Conservation (phyloP, 2,888 invertebrate genomes). For the Cheilosia variabilis region DNA sequence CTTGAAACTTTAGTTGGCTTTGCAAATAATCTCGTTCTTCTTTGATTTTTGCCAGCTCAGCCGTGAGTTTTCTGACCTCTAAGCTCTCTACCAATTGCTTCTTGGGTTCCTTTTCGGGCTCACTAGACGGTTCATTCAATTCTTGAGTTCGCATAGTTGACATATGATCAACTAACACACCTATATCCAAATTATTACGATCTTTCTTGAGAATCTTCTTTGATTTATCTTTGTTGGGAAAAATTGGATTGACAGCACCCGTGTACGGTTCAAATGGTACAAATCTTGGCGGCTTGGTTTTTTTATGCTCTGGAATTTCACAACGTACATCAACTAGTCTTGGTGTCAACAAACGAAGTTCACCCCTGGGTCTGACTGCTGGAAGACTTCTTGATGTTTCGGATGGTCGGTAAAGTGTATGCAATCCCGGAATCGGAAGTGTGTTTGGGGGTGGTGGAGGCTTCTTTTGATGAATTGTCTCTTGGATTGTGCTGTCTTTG, state of each 20-base stretch:
- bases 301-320: constrained; percentile 79
- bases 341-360: constrained; percentile 86
- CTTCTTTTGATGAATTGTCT: constrained; percentile 76
- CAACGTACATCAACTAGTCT: constrained; percentile 84
- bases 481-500: constrained; percentile 78
- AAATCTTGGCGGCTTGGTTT: constrained; percentile 89
- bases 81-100: constrained; percentile 21
- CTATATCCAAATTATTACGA: constrained; percentile 87
- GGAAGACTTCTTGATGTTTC: constrained; percentile 80
- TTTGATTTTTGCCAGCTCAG: constrained; percentile 84
- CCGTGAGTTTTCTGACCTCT: constrained; percentile 76
- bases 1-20: constrained; percentile 93
- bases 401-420: constrained; percentile 80
- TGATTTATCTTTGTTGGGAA: constrained; percentile 84
- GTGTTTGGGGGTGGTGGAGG: constrained; percentile 62
- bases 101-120: constrained; percentile 70
- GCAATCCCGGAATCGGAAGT: constrained; percentile 79
- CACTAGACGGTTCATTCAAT: constrained; percentile 83
- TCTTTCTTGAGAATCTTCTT: constrained; percentile 77
- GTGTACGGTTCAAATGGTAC: constrained; percentile 95
- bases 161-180: constrained; percentile 88
- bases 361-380: constrained; percentile 85
- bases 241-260: constrained; percentile 92
- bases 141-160: constrained; percentile 88
- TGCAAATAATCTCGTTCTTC: constrained; percentile 89